Base-by-base conservation (phyloP, 1,140 invertebrate species). In the Antheraea mylitta region DNA sequence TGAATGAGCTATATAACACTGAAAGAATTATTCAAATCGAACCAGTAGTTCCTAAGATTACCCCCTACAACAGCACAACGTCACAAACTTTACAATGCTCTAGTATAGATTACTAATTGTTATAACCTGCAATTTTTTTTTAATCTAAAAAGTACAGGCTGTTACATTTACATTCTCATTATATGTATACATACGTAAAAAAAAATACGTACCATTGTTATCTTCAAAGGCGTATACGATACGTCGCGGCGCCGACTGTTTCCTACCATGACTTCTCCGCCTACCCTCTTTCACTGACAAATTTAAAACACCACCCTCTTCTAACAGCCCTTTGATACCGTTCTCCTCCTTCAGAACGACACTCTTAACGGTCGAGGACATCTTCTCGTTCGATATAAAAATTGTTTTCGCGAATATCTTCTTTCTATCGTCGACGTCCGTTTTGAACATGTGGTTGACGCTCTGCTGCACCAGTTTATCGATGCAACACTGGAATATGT, bases 391-490 rank as follows among this genome's bases (percentile, higher is more conserved):
- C 0, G 70, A 69, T 58, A 91, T 74, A 48, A 89, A 91, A 30
- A 91, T 82, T 0, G 89, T 91, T 68, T 91, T 90, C 0, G 89
- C 89, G 36, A 78, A 81, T 0, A 91, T 74, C 18, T 78, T 81
- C 58, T 85, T 87, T 37, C 83, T 81, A 7, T 79, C 76, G 10
- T 18, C 18, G 45, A 30, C 0, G 16, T 76, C 82, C 18, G 79
- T 80, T 66, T 81, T 89, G 58, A 79, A 89, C 7, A 91, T 85
- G 45, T 90, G 87, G n/a, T 89, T 87, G 0, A 90, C 88, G 30
- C 83, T 87, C 30, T 89, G 80, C 22, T 88, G 82, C 0, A 91
- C 89, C 0, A 91, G 58, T 58, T 89, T 90, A 7, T 87, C 88
- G 53, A 91, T 82, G 11, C 85, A 76, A 58, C 85, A 89, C 64